Percentiles rank a stretch among this genome's conserved stretches.
Conservation (phyloP, 2,888 invertebrate species). For the Sarcophaga rosellei region DNA sequence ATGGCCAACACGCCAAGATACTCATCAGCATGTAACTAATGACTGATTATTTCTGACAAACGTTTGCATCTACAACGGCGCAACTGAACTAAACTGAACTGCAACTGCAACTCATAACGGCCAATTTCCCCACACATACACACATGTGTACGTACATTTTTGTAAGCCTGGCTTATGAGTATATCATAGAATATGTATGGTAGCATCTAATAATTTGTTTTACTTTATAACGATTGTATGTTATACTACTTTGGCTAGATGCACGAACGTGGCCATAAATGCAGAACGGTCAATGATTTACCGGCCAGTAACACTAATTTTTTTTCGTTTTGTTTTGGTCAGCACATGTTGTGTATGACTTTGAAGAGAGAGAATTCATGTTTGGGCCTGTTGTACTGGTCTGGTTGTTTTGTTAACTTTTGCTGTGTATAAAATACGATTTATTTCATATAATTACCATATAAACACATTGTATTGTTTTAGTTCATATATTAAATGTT, state of each 20-base stretch:
- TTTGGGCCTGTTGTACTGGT: background rate
- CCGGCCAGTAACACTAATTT: background rate
- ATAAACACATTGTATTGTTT: slow-evolving; percentile 18
- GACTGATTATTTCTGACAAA: slow-evolving; percentile 49
- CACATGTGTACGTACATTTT: background rate
- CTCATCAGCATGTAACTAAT: slow-evolving; percentile 59
- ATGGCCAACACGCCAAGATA: slow-evolving; percentile 60
- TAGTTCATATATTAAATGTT: slow-evolving; percentile 3
- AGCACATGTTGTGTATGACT: background rate
- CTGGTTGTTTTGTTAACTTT: background rate
- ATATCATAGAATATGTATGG: slow-evolving; percentile 12
- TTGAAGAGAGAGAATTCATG: background rate
- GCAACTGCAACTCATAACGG: slow-evolving; percentile 1
- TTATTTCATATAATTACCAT: slow-evolving; percentile 14
- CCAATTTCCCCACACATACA: background rate
- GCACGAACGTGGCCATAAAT: slow-evolving; percentile 14
- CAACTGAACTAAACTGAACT: slow-evolving; percentile 4
- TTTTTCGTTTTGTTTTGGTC: slow-evolving; percentile 3
- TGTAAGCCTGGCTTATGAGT: background rate
- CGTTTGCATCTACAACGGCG: background rate
- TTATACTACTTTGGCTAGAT: too few species aligned
- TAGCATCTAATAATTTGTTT: slow-evolving; percentile 15
- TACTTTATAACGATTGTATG: background rate
- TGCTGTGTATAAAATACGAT: background rate
- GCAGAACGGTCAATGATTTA: slow-evolving; percentile 67